Conservation (phyloP, 2,888 invertebrate genomes). For the Eueremaeus valkanovi region DNA sequence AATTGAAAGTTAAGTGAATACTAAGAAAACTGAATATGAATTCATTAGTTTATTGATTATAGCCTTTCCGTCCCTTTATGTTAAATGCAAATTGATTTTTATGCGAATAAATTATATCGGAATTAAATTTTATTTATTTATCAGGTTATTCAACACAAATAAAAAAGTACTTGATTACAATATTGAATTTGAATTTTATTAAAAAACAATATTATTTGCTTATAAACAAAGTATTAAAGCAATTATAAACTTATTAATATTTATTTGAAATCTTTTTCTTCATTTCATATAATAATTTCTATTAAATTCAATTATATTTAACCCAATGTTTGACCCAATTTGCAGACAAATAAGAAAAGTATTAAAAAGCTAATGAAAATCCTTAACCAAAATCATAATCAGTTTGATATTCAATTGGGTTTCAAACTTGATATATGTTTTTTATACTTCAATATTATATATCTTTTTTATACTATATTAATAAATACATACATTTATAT, state of each 20-base stretch:
- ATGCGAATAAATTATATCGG: neutral
- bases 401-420: neutral
- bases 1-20: too few species aligned
- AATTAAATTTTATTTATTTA: neutral
- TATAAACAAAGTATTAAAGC: neutral
- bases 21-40: neutral
- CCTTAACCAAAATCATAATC: neutral
- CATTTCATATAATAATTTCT: neutral
- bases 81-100: slow-evolving; percentile 17
- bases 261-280: neutral
- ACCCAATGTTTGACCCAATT: slow-evolving; percentile 23
- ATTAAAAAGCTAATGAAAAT: neutral
- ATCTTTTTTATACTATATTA: neutral
- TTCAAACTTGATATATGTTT: neutral
- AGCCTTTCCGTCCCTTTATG: slow-evolving; percentile 6
- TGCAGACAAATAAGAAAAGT: neutral
- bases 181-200: neutral
- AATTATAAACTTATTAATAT: slow-evolving; percentile 29
- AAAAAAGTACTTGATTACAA: neutral
- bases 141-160: neutral
- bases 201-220: slow-evolving; percentile 16
- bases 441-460: neutral
- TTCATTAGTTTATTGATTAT: slow-evolving; percentile 7
- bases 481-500: neutral
- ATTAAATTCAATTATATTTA: neutral